These are phyloP conservation scores for Sarcophaga carnaria DNA, from an alignment of 2,888 invertebrate genomes.

Conservation along the genomic window DNA sequence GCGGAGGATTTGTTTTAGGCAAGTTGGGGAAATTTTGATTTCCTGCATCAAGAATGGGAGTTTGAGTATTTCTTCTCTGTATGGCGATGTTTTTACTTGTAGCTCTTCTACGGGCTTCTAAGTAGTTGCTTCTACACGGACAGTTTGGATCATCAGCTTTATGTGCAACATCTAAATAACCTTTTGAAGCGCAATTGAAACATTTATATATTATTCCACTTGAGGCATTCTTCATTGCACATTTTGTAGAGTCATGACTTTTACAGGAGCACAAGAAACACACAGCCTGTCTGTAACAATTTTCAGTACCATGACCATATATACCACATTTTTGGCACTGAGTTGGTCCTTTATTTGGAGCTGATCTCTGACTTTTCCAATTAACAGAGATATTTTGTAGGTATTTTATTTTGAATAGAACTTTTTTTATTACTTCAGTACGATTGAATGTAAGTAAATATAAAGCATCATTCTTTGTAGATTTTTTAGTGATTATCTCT, in stretches of 20 bases:
- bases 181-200: conserved; percentile 18
- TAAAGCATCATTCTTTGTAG: neutral
- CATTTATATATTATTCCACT: conserved; percentile 19
- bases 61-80: neutral
- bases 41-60: neutral
- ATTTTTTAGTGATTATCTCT: too few species aligned
- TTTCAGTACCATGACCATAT: conserved; percentile 18
- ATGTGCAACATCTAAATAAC: neutral
- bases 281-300: too few species aligned
- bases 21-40: neutral
- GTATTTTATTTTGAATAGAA: neutral
- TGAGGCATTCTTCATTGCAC: neutral
- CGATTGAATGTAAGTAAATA: neutral
- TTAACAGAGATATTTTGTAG: neutral
- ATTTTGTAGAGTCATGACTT: neutral
- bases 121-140: neutral
- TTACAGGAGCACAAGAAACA: conserved; percentile 9
- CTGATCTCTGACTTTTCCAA: conserved; percentile 2
- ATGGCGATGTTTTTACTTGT: neutral
- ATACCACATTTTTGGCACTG: conserved; percentile 11
- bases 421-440: too few species aligned
- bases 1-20: neutral
- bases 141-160: neutral
- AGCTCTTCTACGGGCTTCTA: conserved; percentile 1
- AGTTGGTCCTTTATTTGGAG: neutral